Percentiles rank a stretch among this genome's conserved stretches.
Evolutionary conservation across 2,113 vertebrate species (phyloP).

Genomic region (Upupa epops): DNA sequence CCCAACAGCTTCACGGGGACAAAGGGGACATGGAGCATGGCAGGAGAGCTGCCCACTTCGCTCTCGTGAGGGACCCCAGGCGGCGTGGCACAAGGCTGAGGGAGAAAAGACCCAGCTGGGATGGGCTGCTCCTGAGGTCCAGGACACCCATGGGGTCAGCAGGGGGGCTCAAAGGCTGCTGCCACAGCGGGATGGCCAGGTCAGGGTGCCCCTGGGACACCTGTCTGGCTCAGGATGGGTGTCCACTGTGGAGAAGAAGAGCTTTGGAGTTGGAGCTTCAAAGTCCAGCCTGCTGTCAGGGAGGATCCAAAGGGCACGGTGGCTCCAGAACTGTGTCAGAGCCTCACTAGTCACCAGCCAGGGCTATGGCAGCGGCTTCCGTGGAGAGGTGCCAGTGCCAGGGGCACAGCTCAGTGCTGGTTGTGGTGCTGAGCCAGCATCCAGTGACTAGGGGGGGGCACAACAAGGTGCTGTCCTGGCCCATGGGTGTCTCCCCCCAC

Average conservation of each 20-base stretch:
- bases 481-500: neutral
- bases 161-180: neutral
- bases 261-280: neutral
- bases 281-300: slow-evolving; percentile 12
- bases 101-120: fast-evolving
- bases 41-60: neutral
- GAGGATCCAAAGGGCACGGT: slow-evolving; percentile 18
- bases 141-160: fast-evolving
- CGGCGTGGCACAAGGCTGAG: neutral
- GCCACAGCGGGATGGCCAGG: neutral
- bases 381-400: fast-evolving
- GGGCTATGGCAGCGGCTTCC: fast-evolving
- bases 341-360: fast-evolving
- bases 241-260: fast-evolving
- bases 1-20: neutral
- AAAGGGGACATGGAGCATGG: neutral
- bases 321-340: fast-evolving
- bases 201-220: neutral
- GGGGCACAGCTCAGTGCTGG: fast-evolving
- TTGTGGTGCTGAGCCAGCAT: fast-evolving
- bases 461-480: fast-evolving
- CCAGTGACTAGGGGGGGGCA: fast-evolving
- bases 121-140: neutral
- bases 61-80: neutral
- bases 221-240: fast-evolving